Base-by-base conservation (phyloP, 2,888 invertebrate genomes). In the Lasius platythorax region DNA sequence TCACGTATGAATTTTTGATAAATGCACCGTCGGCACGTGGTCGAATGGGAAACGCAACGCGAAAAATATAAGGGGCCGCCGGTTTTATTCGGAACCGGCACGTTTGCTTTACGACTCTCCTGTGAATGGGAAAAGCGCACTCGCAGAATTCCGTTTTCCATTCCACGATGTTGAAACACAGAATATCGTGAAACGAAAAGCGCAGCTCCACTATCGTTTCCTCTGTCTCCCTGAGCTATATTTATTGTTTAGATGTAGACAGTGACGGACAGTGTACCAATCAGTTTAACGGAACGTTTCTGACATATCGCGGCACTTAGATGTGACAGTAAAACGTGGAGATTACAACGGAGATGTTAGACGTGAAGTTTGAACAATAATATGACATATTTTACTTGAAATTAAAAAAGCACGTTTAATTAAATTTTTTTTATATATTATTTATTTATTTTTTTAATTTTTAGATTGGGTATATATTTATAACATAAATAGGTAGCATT, bases 101-200 rank as follows among this genome's bases (percentile, higher is more conserved):
- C 79, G 79, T 73, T 68, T 68, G 81, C 64, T 87, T 88, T 84
- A 88, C 74, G 83, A 78, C 72, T 43, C 63, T 11, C 61, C 23
- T 37, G 73, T 68, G 88, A 82, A 83, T 81, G 76, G 85, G 37
- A 12, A 63, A 83, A 56, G 81, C 81, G 61, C 53, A 30, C 73
- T 64, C 37, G 73, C 61, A 46, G 61, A 73, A 43, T 43, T 73
- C 30, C 64, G 64, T 78, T 79, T 73, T 72, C 73, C 46, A 79
- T 79, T 79, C 33, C 58, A 46, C 79, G 79, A 79, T 72, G 79
- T 58, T 72, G 58, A 43, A 70, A 79, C 79, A 40, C 72, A 46
- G 61, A 72, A 61, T 79, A 72, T 61, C 43, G 58, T 33, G 30
- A n/a, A 76, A 43, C 56, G 61, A 33, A 61, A 72, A 64, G 72